Conservation (phyloP, 2,797 vertebrate species). For the Malurus splendens region DNA sequence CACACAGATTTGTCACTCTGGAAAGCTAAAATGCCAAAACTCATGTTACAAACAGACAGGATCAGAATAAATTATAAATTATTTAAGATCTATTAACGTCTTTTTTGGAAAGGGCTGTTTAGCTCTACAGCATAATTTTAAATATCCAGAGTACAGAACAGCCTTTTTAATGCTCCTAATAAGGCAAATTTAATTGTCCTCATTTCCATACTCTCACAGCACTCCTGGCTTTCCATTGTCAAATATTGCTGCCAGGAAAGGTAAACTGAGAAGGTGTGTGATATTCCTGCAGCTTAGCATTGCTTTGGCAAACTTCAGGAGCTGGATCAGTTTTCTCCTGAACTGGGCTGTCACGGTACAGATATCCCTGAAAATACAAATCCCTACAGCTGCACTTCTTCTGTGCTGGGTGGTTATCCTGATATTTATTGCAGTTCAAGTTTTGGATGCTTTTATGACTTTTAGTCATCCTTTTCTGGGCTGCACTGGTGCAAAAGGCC, state of each 20-base stretch:
- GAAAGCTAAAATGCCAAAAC: not conserved
- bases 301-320: not conserved
- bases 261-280: not conserved
- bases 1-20: not conserved
- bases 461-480: not conserved
- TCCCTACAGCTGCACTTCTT: not conserved
- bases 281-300: not conserved
- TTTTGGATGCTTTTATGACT: not conserved
- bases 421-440: not conserved
- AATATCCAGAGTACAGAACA: not conserved
- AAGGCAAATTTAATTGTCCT: slow-evolving; percentile 4
- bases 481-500: not conserved
- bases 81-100: not conserved
- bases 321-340: not conserved
- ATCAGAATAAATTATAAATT: not conserved
- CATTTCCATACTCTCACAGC: not conserved
- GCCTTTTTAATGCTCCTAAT: not conserved
- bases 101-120: slow-evolving; percentile 3
- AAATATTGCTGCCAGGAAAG: slow-evolving; percentile 23
- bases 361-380: not conserved
- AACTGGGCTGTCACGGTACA: not conserved
- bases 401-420: not conserved
- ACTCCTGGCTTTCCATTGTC: not conserved
- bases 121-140: not conserved
- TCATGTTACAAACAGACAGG: not conserved